These are phyloP conservation scores for Patiria pectinifera DNA, from an alignment of 53 echinoderm and acorn worm genomes.

Conservation along the genomic window DNA sequence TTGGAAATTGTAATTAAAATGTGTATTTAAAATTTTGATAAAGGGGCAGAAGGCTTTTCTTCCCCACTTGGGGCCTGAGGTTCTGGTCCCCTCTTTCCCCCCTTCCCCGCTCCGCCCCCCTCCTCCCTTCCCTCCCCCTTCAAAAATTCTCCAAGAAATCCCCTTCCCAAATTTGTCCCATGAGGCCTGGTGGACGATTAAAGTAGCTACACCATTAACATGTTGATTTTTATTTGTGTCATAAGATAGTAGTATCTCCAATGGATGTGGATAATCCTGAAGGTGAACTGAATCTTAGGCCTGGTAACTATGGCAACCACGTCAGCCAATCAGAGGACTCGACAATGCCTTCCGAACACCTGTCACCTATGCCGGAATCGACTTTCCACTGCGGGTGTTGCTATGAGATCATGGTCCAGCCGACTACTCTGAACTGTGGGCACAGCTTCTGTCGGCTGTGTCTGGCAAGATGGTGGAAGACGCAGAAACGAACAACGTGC, in stretches of 20 bases:
- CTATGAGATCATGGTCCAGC: constrained; percentile 94
- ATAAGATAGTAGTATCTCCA: not conserved
- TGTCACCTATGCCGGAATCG: constrained; percentile 41
- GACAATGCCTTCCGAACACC: not conserved
- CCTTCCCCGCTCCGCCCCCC: too few species aligned
- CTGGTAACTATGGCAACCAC: not conserved
- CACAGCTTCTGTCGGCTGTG: constrained; percentile 95
- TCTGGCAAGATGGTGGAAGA: constrained; percentile 93
- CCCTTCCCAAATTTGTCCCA: too few species aligned
- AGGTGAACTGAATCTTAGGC: not conserved
- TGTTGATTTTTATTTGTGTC: not conserved
- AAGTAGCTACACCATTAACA: too few species aligned
- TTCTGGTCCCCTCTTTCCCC: too few species aligned
- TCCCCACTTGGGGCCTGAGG: too few species aligned
- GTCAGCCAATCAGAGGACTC: not conserved
- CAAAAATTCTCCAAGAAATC: too few species aligned
- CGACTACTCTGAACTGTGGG: constrained; percentile 93
- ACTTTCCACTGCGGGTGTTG: constrained; percentile 86
- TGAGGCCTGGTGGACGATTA: too few species aligned
- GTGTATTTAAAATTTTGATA: too few species aligned
- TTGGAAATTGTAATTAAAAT: too few species aligned
- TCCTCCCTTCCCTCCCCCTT: too few species aligned
- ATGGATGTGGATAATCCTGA: not conserved
- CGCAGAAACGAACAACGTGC: constrained; percentile 82
- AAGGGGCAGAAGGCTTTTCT: too few species aligned